These are phyloP conservation scores for Bradypodion pumilum DNA, from an alignment of 2,797 vertebrate species.

Conservation along the genomic window DNA sequence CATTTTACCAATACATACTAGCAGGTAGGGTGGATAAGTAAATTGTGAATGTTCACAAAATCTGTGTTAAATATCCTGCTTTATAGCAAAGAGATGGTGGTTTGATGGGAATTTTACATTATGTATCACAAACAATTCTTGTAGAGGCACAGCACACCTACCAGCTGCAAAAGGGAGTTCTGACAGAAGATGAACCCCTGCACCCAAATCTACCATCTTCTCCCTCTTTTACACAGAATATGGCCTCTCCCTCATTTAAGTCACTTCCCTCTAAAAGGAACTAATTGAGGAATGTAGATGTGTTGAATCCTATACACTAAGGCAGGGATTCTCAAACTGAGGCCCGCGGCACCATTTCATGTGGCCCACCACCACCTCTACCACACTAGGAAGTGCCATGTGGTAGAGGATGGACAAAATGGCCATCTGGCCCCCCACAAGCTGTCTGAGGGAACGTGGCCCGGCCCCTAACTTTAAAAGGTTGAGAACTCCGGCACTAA, in stretches of 20 bases:
- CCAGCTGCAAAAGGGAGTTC: not conserved
- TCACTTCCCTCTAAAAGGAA: not conserved
- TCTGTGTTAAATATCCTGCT: not conserved
- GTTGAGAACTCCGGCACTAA: no score
- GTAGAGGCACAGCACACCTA: not conserved
- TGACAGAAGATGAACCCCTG: accelerated
- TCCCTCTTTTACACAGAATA: not conserved
- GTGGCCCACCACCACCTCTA: no score
- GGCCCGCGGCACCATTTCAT: no score
- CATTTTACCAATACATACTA: no score
- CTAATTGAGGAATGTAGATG: not conserved
- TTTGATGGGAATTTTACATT: not conserved
- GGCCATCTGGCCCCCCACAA: no score
- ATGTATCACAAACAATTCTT: not conserved
- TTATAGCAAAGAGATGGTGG: not conserved
- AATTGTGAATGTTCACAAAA: not conserved
- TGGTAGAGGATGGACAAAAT: no score
- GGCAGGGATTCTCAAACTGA: no score
- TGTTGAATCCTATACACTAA: not conserved
- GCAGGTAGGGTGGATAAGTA: not conserved
- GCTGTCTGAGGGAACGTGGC: no score
- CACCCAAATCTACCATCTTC: not conserved
- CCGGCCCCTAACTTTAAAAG: no score
- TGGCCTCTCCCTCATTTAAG: not conserved
- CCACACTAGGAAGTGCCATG: no score